Base-by-base conservation (phyloP, 2,888 invertebrate species). In the Congeria kusceri region DNA sequence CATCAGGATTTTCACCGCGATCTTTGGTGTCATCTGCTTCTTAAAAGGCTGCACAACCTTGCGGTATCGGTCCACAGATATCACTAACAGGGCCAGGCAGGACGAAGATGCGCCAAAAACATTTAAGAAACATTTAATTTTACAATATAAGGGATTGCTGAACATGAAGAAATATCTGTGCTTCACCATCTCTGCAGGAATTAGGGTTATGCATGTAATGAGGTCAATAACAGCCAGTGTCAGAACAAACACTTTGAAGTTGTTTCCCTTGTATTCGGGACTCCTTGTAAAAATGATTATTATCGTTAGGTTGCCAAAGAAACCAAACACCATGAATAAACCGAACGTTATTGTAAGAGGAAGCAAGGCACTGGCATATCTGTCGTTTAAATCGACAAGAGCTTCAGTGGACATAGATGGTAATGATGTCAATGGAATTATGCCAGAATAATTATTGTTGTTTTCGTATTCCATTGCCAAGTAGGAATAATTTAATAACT, bases 221-320 rank as follows among this genome's bases (percentile, higher is more conserved):
- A 79, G 53, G 58, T 83, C 83, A 47, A 83, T 83, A 0, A 79
- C 63, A 20, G 56, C 83, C 3, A 83, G 58, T 3, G 78, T 72
- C n/a, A 83, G 23, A 5, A 83, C 83, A 71, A 83, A 83, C 23
- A 83, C 61, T 47, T 73, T 83, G 53, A 83, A 83, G n/a, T 69
- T 83, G 29, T 83, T 83, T 32, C 62, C 39, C 15, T 69, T 65
- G 63, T 83, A 83, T 20, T 79, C 77, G 0, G 70, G 73, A 61
- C 83, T 83, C 25, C 73, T 28, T 4, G 74, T 62, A 64, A 83
- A 83, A 56, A 83, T 79, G 23, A 83, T 20, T 18, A 83, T 20
- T 28, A 79, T 77, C 1, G 79, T 7, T 4, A 83, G 29, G 58
- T 83, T 83, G 9, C 83, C 79, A 28, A 77, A 39, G 46, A 79